Conservation (phyloP, 2,888 invertebrate species). For the Axea sp. region DNA sequence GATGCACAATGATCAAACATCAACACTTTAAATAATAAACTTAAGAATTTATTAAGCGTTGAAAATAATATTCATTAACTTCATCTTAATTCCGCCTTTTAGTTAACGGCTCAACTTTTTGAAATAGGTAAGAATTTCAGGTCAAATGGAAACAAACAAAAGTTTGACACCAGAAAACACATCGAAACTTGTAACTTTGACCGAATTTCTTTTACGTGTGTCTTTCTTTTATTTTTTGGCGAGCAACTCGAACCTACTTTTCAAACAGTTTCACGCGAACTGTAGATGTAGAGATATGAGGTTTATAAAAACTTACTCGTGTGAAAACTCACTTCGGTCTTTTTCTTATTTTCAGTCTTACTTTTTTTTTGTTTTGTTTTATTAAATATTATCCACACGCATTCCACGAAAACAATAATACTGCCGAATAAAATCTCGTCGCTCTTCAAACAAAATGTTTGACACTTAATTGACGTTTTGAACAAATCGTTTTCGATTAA, state of each 20-base stretch:
- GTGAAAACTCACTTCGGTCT: constrained; percentile 41
- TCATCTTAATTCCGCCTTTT: no score
- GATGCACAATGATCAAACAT: no score
- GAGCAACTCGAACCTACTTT: constrained; percentile 55
- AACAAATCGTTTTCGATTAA: constrained; percentile 2
- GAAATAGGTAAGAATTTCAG: constrained; percentile 16
- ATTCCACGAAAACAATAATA: background rate
- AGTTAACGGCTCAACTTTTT: no score
- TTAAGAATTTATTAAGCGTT: no score
- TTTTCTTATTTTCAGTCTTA: constrained; percentile 31
- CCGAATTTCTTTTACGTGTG: constrained; percentile 31
- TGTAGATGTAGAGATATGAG: constrained; percentile 55
- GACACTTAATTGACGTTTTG: background rate
- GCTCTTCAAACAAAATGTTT: no score
- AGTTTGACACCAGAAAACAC: constrained; percentile 35
- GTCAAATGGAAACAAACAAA: constrained; percentile 31
- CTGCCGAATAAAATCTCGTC: constrained; percentile 6
- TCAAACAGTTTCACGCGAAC: constrained; percentile 47
- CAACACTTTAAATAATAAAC: no score
- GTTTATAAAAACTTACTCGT: constrained; percentile 45
- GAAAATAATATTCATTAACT: no score
- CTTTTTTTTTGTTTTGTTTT: constrained; percentile 26
- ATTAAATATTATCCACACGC: constrained; percentile 22
- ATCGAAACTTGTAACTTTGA: constrained; percentile 51
- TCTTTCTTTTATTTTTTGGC: constrained; percentile 40